Evolutionary conservation across 2,797 vertebrate species (phyloP), one percentile per base, ranked within the genome.

Genomic region (Schizopygopsis pylzovi): DNA sequence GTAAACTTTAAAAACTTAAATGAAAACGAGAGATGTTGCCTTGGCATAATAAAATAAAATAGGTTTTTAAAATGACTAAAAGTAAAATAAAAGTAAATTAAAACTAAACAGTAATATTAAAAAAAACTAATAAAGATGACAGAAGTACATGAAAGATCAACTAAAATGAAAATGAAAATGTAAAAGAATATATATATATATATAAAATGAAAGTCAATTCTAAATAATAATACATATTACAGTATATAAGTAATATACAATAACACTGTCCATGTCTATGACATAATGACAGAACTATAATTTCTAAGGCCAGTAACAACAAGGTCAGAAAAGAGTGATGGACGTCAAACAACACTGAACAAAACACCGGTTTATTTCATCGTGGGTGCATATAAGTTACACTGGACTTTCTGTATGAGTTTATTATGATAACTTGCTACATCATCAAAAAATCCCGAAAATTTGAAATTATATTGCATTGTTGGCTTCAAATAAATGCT

Each of bases 391-490:
- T 3, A n/a, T 16, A 10, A 20, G 52, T 56, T 71, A 71, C 67
- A 45, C 70, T 82, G 81, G 68, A 49, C 28, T 52, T 45, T 61
- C 25, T 82, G 52, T 63, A 75, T 75, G 28, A 25, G 65, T 65
- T 39, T 39, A 39, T 45, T 56, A 43, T 59, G 16, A 61, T 15
- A 18, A n/a, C 37, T 43, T 70, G 22, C 2, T 18, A 20, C n/a
- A 49, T 63, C 33, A 73, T 39, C 59, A 37, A 47, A 18, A 5
- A 65, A 52, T 67, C 13, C 45, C 45, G 1, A 68, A 68, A 16
- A 39, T 54, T 0, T 12, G 4, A 52, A 68, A 67, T 33, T 33
- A 49, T 5, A 25, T 70, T 70, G 70, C 1, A 54, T 54, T 81
- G 25, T 67, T 49, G 43, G 16, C 49, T 68, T 70, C 1, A n/a